These are phyloP conservation scores for Sycobia sp. DNA, from an alignment of 1,140 invertebrate genomes.

Conservation along the genomic window DNA sequence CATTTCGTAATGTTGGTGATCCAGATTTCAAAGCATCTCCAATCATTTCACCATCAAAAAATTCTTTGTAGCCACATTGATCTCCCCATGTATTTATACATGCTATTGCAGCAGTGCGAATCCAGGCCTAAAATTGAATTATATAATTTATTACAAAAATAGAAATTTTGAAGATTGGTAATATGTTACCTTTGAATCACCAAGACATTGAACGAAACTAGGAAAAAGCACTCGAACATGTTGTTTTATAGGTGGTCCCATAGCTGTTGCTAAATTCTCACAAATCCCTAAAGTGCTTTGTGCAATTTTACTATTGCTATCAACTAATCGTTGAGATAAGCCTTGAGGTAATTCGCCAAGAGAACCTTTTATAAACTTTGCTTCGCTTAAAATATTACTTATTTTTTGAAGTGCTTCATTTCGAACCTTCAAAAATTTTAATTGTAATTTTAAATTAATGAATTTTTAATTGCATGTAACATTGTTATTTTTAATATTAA, in stretches of 20 bases:
- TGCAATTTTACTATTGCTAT: constrained; percentile 91
- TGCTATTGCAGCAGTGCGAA: constrained; percentile 76
- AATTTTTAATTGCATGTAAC: too few relatives aligned
- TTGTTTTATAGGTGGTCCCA: constrained; percentile 81
- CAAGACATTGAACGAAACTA: constrained; percentile 76
- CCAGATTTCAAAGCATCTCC: constrained; percentile 83
- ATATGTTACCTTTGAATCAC: constrained; percentile 70
- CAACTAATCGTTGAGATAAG: constrained; percentile 75
- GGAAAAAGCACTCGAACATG: constrained; percentile 84
- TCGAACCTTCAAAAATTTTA: constrained; percentile 71
- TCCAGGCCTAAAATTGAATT: constrained; percentile 57
- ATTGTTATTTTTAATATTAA: too few relatives aligned
- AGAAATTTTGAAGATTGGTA: constrained; percentile 7
- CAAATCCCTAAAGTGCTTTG: constrained; percentile 82
- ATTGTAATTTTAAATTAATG: too few relatives aligned
- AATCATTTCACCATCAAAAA: constrained; percentile 89
- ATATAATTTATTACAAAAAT: constrained; percentile 4
- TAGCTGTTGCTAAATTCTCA: constrained; percentile 75
- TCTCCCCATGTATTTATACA: constrained; percentile 85
- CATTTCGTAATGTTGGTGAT: constrained; percentile 79
- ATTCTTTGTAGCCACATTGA: constrained; percentile 77
- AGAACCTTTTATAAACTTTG: constrained; percentile 79
- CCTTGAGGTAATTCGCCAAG: constrained; percentile 83
- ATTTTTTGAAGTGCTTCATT: constrained; percentile 84
- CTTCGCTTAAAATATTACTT: constrained; percentile 73